Percentiles rank a stretch among this genome's conserved stretches.
Conservation (phyloP, 2,888 invertebrate genomes). For the Drosophila meridionalis region DNA sequence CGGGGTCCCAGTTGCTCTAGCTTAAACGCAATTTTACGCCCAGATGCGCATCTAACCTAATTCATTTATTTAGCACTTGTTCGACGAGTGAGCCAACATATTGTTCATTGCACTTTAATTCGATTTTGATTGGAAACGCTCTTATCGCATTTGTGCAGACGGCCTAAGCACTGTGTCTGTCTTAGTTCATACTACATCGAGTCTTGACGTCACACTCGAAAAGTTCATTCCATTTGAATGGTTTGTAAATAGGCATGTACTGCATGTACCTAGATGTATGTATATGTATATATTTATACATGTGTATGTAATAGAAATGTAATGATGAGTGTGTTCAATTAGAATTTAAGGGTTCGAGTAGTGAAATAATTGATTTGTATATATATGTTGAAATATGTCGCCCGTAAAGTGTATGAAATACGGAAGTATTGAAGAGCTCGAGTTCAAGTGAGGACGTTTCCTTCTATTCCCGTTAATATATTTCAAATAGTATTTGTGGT, state of each 20-base stretch:
- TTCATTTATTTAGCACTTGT: conserved; percentile 63
- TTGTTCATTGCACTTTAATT: conserved; percentile 78
- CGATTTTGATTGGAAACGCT: conserved; percentile 73
- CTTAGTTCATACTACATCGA: neutral
- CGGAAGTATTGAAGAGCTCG: neutral
- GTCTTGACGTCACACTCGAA: conserved; percentile 20
- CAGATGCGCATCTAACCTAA: conserved; percentile 66
- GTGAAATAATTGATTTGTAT: neutral
- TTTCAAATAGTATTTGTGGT: neutral
- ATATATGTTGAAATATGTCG: neutral
- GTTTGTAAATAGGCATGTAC: neutral
- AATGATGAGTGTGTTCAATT: neutral
- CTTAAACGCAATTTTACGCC: conserved; percentile 67
- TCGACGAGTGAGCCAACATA: conserved; percentile 43
- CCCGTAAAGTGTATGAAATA: too few relatives aligned
- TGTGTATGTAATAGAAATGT: neutral
- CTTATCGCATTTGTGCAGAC: conserved; percentile 73
- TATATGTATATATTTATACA: neutral
- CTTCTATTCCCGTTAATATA: neutral
- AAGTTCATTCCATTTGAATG: neutral
- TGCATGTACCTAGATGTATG: neutral
- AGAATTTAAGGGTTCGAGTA: neutral
- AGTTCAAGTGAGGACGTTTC: neutral
- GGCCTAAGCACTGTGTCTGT: conserved; percentile 6
- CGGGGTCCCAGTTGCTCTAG: conserved; percentile 52